Percentiles rank a stretch among this genome's conserved stretches.
Evolutionary conservation across 2,797 vertebrate species (phyloP).

Genomic region (Oryzias sinensis): DNA sequence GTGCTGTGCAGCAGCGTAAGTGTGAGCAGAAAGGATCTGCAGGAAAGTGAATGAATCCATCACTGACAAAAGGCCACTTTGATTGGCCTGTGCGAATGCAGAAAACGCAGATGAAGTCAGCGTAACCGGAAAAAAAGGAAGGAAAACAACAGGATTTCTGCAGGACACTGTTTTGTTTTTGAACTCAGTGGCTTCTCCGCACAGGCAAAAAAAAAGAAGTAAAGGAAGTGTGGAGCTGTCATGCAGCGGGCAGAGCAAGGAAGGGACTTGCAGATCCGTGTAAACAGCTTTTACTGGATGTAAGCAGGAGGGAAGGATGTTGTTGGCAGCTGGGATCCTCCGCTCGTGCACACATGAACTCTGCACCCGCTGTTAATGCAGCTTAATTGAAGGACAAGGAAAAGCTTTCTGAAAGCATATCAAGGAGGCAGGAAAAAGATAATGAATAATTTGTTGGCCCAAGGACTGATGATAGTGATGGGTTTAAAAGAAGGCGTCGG

Average conservation of each 20-base stretch:
- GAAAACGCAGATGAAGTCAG: not conserved
- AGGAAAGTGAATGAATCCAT: conserved; percentile 30
- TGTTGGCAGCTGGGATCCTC: conserved; percentile 13
- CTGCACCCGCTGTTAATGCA: conserved; percentile 33
- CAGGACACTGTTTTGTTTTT: conserved; percentile 2
- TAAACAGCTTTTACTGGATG: conserved; percentile 22
- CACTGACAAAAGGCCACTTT: conserved; percentile 20
- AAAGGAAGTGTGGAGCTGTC: conserved; percentile 20
- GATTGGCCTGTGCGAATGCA: conserved; percentile 13
- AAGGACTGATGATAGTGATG: conserved; percentile 3
- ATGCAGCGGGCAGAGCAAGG: conserved; percentile 26
- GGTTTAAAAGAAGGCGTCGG: conserved; percentile 14
- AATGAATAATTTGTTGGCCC: conserved; percentile 67
- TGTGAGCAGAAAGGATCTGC: conserved; percentile 43
- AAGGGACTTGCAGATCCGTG: conserved; percentile 16
- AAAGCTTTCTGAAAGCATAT: conserved; percentile 65
- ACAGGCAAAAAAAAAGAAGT: not conserved
- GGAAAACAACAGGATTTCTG: not conserved
- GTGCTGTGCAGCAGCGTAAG: conserved; percentile 30
- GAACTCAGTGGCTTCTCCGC: conserved; percentile 4
- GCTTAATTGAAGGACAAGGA: conserved; percentile 54
- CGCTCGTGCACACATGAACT: conserved; percentile 9
- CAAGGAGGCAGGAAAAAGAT: conserved; percentile 47
- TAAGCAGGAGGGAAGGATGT: conserved; percentile 27
- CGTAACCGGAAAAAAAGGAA: not conserved